Conservation (phyloP, 1,140 invertebrate genomes). For the Drosophila pseudoananassae region DNA sequence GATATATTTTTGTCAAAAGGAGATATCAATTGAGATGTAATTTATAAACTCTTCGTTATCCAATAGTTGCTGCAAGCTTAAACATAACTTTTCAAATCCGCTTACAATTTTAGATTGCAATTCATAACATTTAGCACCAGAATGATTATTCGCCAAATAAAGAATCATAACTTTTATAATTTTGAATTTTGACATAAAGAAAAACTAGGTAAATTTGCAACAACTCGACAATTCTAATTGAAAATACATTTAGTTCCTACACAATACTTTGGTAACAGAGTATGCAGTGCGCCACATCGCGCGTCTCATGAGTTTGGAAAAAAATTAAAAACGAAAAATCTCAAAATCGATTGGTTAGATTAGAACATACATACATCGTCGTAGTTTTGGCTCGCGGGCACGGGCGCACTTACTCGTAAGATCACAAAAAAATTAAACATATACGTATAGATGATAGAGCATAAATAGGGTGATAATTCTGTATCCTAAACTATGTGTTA, state of each 20-base stretch:
- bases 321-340: slow-evolving; percentile 50
- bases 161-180: slow-evolving; percentile 20
- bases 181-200: slow-evolving; percentile 55
- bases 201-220: slow-evolving; percentile 69
- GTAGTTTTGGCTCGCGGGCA: slow-evolving; percentile 48
- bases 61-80: slow-evolving; percentile 67
- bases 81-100: slow-evolving; percentile 54
- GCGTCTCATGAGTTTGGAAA: slow-evolving; percentile 32
- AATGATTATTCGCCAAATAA: slow-evolving; percentile 66
- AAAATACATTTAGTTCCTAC: slow-evolving; percentile 40
- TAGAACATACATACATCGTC: slow-evolving; percentile 21
- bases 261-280: slow-evolving; percentile 74
- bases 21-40: neutral
- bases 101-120: slow-evolving; percentile 60
- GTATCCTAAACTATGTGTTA: slow-evolving; percentile 19
- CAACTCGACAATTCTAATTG: slow-evolving; percentile 46
- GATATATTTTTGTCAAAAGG: slow-evolving; percentile 4
- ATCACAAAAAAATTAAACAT: slow-evolving; percentile 80
- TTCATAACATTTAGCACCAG: slow-evolving; percentile 77
- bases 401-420: slow-evolving; percentile 70
- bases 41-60: neutral
- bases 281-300: slow-evolving; percentile 15
- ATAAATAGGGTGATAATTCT: slow-evolving; percentile 46
- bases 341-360: slow-evolving; percentile 24
- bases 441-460: slow-evolving; percentile 19